Evolutionary conservation across 2,888 invertebrate species (phyloP), one percentile per base, ranked within the genome.

Genomic region (Ormia ochracea): DNA sequence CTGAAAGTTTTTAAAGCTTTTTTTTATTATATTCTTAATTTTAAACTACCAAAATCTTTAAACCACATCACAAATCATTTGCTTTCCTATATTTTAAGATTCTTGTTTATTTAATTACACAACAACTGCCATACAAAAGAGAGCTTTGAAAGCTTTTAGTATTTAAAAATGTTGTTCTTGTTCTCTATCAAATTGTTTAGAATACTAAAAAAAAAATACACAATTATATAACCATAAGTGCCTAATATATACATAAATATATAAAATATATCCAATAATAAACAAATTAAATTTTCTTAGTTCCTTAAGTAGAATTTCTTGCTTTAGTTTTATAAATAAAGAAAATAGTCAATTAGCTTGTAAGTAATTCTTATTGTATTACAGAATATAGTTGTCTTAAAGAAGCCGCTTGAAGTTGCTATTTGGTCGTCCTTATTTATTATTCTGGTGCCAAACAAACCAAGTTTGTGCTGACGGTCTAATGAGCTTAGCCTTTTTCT

Each of bases 191-290:
- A n/a, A n/a, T 65, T 38, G 12, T 68, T 65, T 31, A 56, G 14
- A n/a, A 21, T 59, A 56, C 4, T 26, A 52, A 61, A 4, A 4
- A 17, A 61, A 45, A 73, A 70, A 3, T 23, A 58, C 52, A 73
- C 26, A 81, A 58, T 41, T 21, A 54, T 74, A 72, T 61, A 63
- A 74, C 78, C 77, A 66, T 81, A 78, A 81, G 78, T 81, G 81
- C 78, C 77, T 81, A 81, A 72, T 73, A 80, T 73, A 76, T 69
- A 66, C 36, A 17, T 14, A 75, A 69, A n/a, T n/a, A n/a, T n/a
- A n/a, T n/a, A 61, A 14, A 61, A 61, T 28, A 26, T 21, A 45
- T 41, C 17, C 17, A 59, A 31, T 14, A 63, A 54, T 10, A 52
- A n/a, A n/a, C 65, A 33, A 54, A 23, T 72, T 23, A 33, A 43